Evolutionary conservation across 30 jellyfish, hydroid and myxozoan genomes (phyloP), one percentile per base, ranked within the genome.

Genomic region (Mastigias papua): DNA sequence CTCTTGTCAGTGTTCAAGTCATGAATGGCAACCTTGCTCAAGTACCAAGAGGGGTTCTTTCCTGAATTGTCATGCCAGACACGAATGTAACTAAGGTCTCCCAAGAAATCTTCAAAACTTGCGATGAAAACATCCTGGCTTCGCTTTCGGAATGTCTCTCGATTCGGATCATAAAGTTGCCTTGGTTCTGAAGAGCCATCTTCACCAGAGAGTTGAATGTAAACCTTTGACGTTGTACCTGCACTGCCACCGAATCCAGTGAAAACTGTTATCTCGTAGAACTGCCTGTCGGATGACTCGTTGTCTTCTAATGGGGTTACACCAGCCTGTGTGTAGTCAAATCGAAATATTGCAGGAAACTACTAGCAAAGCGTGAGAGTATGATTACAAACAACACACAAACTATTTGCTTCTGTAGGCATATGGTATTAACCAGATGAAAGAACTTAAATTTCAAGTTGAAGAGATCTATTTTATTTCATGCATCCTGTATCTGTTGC

Each of bases 51-150:
- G 13, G 98, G 98, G n/a, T 70, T 83, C 61, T 94, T 94, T 16
- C 98, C 98, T 0, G 98, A 79, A 68, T 94, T 94, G 60, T 89
- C 97, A 57, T 94, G 98, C 98, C 98, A 94, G 16, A 94, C 78
- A 11, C 97, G 71, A 46, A 94, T 30, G 77, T 89, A 89, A 6
- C 80, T 85, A 63, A 94, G 70, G 76, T 89, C 97, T 9, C 98
- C 98, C 61, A 94, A 71, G 75, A 73, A 78, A 42, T 94, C 97
- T 33, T 97, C 97, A 63, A 54, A 89, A 34, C 98, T 94, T 15
- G 94, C 97, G 0, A 94, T 77, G 69, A 94, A 94, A 17, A 94
- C 97, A 81, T 94, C 97, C 54, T 89, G 93, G 69, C 96, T 97
- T 31, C 98, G 84, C 37, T 70, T 79, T 37, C 86, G 96, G 81